A percentile compares a stretch with the other conserved stretches of the same genome.
Conservation (phyloP, 2,113 vertebrate genomes). For the Rhizomys pruinosus region DNA sequence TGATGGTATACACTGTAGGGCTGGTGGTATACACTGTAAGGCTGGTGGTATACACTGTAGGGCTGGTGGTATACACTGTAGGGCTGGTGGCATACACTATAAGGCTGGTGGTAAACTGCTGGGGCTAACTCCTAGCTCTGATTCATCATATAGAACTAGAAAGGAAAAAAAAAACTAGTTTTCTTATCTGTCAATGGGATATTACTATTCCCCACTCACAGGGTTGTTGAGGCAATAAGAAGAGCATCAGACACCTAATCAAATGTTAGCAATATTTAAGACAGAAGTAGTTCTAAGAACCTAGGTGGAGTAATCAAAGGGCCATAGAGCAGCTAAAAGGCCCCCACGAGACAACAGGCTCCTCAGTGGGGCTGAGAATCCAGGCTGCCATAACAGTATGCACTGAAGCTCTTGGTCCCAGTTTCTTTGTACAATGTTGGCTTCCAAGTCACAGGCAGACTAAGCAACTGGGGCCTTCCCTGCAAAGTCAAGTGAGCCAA, state of each 20-base stretch:
- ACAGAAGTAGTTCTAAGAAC: not conserved
- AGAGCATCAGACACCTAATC: not conserved
- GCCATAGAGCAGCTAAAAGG: not conserved
- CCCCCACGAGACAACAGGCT: not conserved
- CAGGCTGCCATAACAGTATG: not conserved
- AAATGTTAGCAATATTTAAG: not conserved
- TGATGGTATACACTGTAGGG: no score
- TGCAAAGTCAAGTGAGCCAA: not conserved
- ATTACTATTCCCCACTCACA: not conserved
- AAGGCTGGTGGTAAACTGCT: not conserved
- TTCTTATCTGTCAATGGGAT: not conserved
- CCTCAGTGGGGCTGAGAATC: not conserved
- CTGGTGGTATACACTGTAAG: not conserved
- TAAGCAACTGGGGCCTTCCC: not conserved
- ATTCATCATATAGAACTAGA: not conserved
- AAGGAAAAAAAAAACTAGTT: not conserved
- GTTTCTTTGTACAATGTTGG: constrained; percentile 2
- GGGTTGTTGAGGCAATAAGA: not conserved
- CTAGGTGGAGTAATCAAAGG: not conserved
- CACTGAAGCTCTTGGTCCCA: not conserved
- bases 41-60: no score
- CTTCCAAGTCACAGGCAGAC: not conserved
- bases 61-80: no score
- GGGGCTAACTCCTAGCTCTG: not conserved
- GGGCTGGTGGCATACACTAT: no score